These are phyloP conservation scores for Ammodytes dubius DNA, from an alignment of 2,113 vertebrate genomes.

Conservation along the genomic window DNA sequence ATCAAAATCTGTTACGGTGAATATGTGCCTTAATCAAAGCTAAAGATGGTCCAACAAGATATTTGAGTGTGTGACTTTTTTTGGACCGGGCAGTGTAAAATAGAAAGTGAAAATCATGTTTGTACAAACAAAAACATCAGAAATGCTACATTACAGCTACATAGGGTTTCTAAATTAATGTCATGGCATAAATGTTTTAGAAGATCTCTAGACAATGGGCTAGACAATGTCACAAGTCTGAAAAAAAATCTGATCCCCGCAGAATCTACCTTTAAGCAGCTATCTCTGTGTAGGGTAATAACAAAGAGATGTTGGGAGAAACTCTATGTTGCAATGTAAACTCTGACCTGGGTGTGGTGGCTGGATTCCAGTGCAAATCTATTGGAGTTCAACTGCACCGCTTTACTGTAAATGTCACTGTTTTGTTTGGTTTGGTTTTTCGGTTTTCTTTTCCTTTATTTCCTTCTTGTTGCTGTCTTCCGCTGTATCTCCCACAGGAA, in stretches of 20 bases:
- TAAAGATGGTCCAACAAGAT: too few relatives aligned
- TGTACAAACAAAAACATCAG: not conserved
- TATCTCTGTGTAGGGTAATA: not conserved
- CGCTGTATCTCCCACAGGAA: constrained; percentile 57
- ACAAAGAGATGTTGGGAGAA: constrained; percentile 21
- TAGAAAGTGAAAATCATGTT: not conserved
- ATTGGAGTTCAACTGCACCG: constrained; percentile 36
- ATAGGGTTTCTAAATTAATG: not conserved
- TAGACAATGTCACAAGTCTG: too few relatives aligned
- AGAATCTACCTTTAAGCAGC: not conserved
- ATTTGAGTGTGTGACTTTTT: too few relatives aligned
- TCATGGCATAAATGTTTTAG: not conserved
- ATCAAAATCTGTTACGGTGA: too few relatives aligned
- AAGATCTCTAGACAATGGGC: not conserved
- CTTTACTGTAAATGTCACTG: constrained; percentile 49
- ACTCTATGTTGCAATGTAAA: constrained; percentile 46
- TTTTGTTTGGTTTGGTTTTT: not conserved
- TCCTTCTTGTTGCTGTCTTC: constrained; percentile 37
- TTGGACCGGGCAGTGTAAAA: not conserved
- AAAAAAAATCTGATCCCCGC: not conserved
- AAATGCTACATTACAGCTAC: not conserved
- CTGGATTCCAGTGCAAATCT: constrained; percentile 59
- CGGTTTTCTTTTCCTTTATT: constrained; percentile 10
- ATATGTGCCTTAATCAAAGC: too few relatives aligned
- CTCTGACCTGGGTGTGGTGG: constrained; percentile 64